A percentile compares a stretch with the other conserved stretches of the same genome.
Evolutionary conservation across 2,888 invertebrate species (phyloP).

Genomic region (Macrophya alboannulata): DNA sequence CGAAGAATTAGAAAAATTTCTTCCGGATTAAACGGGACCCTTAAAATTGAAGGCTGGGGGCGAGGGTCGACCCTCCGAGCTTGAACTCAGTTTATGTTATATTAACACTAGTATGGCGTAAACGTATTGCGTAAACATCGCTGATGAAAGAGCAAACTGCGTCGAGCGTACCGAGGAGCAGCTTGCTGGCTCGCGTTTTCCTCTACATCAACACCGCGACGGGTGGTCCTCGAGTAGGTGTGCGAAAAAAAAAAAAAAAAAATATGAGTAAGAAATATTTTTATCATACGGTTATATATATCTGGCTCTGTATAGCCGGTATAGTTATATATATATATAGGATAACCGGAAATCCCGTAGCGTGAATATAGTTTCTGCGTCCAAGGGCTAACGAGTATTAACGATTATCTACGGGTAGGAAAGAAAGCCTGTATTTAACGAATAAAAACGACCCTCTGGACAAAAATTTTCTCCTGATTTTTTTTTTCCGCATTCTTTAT

Average conservation of each 20-base stretch:
- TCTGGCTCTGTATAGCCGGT: not conserved
- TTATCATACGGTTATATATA: not conserved
- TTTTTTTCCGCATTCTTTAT: not conserved
- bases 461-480: not conserved
- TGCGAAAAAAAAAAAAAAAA: not conserved
- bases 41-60: constrained; percentile 1
- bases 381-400: constrained; percentile 26
- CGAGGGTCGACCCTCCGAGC: constrained; percentile 3
- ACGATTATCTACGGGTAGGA: constrained; percentile 16
- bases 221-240: not conserved
- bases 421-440: not conserved
- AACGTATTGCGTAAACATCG: constrained; percentile 31
- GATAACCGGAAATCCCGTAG: not conserved
- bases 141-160: constrained; percentile 14
- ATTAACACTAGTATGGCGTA: not conserved
- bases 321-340: not conserved
- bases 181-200: not conserved
- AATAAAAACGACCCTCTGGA: not conserved
- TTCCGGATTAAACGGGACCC: constrained; percentile 6
- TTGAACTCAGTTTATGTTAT: not conserved
- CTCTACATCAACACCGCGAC: not conserved
- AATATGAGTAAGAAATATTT: not conserved
- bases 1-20: not conserved
- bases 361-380: not conserved
- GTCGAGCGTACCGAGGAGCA: not conserved